A percentile compares a stretch with the other conserved stretches of the same genome.
These are phyloP conservation scores for Oncorhynchus keta DNA, from an alignment of 2,113 vertebrate species.

Conservation along the genomic window DNA sequence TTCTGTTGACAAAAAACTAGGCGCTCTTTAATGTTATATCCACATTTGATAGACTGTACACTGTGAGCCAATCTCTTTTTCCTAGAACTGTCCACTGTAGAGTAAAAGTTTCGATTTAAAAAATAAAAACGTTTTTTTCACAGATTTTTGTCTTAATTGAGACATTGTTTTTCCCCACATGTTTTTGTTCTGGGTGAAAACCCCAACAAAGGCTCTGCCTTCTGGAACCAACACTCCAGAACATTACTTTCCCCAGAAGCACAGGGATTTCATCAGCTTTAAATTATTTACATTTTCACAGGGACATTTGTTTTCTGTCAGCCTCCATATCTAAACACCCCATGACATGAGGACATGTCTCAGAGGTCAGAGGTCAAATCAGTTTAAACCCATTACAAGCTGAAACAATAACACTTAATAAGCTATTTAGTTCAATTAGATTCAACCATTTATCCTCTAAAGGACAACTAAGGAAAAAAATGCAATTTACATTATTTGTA, in stretches of 20 bases:
- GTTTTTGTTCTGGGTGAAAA: not conserved
- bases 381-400: slow-evolving; percentile 50
- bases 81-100: no score
- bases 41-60: no score
- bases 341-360: slow-evolving; percentile 50
- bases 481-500: no score
- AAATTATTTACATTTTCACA: slow-evolving; percentile 66
- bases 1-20: no score
- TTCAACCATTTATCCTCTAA: no score
- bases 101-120: no score
- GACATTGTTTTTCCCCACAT: not conserved
- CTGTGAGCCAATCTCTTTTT: no score
- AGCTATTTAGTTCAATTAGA: no score
- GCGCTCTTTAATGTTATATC: no score
- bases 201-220: not conserved
- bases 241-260: slow-evolving; percentile 38
- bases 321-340: slow-evolving; percentile 54
- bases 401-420: slow-evolving; percentile 17
- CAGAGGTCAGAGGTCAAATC: slow-evolving; percentile 61
- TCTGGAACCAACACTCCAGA: slow-evolving; percentile 10
- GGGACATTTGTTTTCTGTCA: slow-evolving; percentile 62
- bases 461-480: no score
- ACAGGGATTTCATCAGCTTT: slow-evolving; percentile 56
- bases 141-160: not conserved
- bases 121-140: not conserved